phyloP scores from a whole-genome alignment of 1,140 invertebrate genomes.

The Zaprionus vittiger region DNA sequence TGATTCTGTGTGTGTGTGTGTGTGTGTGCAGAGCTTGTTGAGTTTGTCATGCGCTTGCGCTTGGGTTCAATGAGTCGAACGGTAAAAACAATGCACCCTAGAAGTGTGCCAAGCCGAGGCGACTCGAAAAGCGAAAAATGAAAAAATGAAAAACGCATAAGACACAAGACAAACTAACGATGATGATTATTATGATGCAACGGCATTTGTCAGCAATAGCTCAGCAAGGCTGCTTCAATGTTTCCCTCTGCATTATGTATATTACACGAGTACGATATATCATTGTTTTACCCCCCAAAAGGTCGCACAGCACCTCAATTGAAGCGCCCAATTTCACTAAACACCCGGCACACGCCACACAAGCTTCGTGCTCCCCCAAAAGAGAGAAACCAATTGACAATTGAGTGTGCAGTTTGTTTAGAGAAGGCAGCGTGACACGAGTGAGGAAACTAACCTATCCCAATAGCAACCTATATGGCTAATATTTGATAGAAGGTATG shows the following conservation, averaged over 20 bases:
- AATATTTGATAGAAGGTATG: not conserved
- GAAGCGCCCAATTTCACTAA: constrained; percentile 45
- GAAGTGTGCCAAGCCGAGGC: constrained; percentile 43
- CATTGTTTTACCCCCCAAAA: constrained; percentile 28
- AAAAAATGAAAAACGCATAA: constrained; percentile 2
- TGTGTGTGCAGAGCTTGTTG: constrained; percentile 44
- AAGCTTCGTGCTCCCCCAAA: not conserved
- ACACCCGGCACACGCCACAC: constrained; percentile 38
- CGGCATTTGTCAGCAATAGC: constrained; percentile 28
- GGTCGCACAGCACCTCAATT: constrained; percentile 37
- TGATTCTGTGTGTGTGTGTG: constrained; percentile 25
- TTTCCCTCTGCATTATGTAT: constrained; percentile 38
- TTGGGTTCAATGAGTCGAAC: constrained; percentile 54
- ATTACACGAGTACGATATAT: constrained; percentile 13
- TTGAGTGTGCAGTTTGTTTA: constrained; percentile 27
- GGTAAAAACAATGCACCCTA: constrained; percentile 51
- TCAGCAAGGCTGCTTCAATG: constrained; percentile 27
- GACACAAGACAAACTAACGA: constrained; percentile 17
- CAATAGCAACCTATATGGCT: not conserved
- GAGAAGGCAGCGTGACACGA: constrained; percentile 18
- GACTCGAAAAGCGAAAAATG: not conserved
- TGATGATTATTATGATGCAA: constrained; percentile 44
- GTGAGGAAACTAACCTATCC: not conserved
- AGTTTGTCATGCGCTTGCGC: constrained; percentile 53
- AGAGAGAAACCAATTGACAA: constrained; percentile 29